Conservation (phyloP, 2,888 invertebrate genomes). For the Chalcosyrphus nemorum region DNA sequence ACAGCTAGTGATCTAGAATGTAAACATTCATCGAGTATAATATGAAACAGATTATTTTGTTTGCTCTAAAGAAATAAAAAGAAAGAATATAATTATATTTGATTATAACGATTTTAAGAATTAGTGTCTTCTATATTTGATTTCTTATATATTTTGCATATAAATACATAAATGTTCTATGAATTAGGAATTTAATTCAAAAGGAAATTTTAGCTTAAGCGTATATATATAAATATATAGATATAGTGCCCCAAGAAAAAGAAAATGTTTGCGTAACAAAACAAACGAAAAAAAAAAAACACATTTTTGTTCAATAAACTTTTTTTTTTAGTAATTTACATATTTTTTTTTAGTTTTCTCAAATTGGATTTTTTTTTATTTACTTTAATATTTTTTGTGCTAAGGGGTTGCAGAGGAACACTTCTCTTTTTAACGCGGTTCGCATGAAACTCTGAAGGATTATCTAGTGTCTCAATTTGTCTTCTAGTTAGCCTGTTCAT, state of each 20-base stretch:
- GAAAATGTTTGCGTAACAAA: conserved; percentile 41
- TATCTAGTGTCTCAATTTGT: too few species aligned
- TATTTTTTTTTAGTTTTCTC: not conserved
- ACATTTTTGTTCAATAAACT: conserved; percentile 16
- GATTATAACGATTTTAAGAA: conserved; percentile 42
- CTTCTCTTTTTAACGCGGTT: too few species aligned
- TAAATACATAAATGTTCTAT: conserved; percentile 35
- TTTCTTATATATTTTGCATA: conserved; percentile 58
- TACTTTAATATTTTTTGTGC: not conserved
- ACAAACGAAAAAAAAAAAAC: conserved; percentile 9
- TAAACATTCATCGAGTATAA: conserved; percentile 59
- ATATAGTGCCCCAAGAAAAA: conserved; percentile 32
- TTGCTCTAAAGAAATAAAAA: conserved; percentile 42
- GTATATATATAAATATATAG: conserved; percentile 27
- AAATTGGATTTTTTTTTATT: not conserved
- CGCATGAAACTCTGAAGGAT: too few species aligned
- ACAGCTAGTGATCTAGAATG: conserved; percentile 72
- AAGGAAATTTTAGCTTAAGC: conserved; percentile 50
- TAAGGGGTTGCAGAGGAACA: too few species aligned
- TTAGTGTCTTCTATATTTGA: conserved; percentile 26
- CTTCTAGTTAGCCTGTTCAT: too few species aligned
- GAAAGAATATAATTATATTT: conserved; percentile 24
- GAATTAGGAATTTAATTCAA: conserved; percentile 67
- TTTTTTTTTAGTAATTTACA: conserved; percentile 41
- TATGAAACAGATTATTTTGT: conserved; percentile 40